Conservation (phyloP, 2,888 invertebrate species). For the Rhagonycha fulva region DNA sequence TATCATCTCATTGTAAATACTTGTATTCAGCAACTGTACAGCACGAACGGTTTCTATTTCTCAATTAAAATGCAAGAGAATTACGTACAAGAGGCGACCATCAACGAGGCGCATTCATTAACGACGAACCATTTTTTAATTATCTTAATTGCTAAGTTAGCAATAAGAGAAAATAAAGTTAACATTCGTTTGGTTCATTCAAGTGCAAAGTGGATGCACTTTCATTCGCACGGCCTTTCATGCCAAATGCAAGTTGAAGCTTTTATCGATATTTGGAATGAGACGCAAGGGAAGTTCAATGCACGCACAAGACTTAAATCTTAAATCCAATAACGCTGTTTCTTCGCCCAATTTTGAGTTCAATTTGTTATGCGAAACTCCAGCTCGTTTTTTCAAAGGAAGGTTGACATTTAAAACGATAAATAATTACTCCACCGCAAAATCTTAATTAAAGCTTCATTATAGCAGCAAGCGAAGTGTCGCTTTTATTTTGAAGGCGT, state of each 20-base stretch:
- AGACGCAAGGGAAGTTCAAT: neutral
- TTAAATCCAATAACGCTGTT: neutral
- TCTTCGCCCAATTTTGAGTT: neutral
- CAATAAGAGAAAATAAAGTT: neutral
- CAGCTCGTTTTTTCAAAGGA: neutral
- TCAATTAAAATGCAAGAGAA: slow-evolving; percentile 8
- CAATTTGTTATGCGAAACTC: neutral
- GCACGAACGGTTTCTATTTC: neutral
- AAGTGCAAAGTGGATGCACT: neutral
- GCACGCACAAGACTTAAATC: neutral
- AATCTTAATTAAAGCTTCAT: neutral
- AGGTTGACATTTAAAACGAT: neutral
- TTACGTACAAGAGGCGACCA: neutral
- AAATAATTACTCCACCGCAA: neutral
- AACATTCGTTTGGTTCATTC: neutral
- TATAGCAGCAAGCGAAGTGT: neutral
- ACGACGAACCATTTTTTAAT: neutral
- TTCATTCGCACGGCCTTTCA: neutral
- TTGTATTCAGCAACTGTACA: neutral
- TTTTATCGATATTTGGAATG: neutral
- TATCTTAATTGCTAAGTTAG: neutral
- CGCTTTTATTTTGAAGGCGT: neutral
- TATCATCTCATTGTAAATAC: neutral
- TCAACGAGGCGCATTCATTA: neutral
- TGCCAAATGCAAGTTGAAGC: neutral